A percentile compares a stretch with the other conserved stretches of the same genome.
phyloP scores from a whole-genome alignment of 2,888 invertebrate genomes.

The Seira sanloemensis region DNA sequence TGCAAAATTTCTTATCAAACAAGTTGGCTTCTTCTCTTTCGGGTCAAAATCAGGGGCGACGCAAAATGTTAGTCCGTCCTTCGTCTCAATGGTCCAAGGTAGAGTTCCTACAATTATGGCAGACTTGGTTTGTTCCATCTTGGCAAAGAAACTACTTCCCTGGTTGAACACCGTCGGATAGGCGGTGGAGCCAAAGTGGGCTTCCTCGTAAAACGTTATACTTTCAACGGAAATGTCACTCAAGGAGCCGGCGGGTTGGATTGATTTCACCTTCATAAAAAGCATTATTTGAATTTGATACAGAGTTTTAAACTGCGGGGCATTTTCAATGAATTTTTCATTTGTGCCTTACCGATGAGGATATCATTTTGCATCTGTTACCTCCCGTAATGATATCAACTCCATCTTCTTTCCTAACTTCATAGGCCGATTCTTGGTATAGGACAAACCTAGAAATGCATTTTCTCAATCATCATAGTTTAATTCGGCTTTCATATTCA shows the following conservation, averaged over 20 bases:
- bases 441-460: conserved; percentile 30
- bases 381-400: conserved; percentile 33
- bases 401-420: neutral
- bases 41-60: conserved; percentile 37
- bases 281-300: neutral
- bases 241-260: conserved; percentile 39
- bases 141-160: conserved; percentile 39
- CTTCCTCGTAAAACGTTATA: conserved; percentile 51
- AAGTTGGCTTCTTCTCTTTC: conserved; percentile 18
- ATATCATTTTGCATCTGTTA: conserved; percentile 29
- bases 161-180: conserved; percentile 32
- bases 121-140: conserved; percentile 33
- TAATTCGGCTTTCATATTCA: neutral
- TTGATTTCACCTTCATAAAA: conserved; percentile 47
- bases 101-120: conserved; percentile 23
- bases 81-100: conserved; percentile 25
- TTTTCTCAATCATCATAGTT: neutral
- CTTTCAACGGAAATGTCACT: conserved; percentile 16
- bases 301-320: neutral
- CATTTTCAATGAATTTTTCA: neutral
- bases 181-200: conserved; percentile 41
- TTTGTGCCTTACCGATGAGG: conserved; percentile 28
- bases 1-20: conserved; percentile 27
- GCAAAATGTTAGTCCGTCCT: conserved; percentile 31
- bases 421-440: conserved; percentile 32